Conservation (phyloP, 2,888 invertebrate genomes). For the Dromius quadrimaculatus region DNA sequence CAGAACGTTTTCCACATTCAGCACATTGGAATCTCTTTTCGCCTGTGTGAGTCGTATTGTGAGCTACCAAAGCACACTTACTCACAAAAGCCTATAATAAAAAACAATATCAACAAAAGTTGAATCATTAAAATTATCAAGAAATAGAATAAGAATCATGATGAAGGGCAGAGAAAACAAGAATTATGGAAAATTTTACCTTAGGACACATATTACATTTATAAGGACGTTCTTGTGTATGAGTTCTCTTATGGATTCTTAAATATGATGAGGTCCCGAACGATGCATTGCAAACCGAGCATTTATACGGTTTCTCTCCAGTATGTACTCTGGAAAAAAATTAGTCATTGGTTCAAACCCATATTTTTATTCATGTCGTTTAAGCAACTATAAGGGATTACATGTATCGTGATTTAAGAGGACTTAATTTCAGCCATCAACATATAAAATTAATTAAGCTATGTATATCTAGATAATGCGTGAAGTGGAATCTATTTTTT, state of each 20-base stretch:
- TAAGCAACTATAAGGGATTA: no score
- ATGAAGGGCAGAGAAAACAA: no score
- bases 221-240: constrained; percentile 64
- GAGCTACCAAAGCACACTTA: constrained; percentile 62
- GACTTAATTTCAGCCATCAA: no score
- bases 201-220: constrained; percentile 62
- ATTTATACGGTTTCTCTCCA: constrained; percentile 63
- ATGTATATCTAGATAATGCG: no score
- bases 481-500: no score
- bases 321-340: constrained; percentile 60
- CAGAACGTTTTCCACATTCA: constrained; percentile 62
- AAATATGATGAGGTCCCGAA: constrained; percentile 64
- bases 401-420: no score
- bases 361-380: no score
- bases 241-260: constrained; percentile 63
- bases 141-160: no score
- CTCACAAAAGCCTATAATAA: constrained; percentile 63
- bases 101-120: no score
- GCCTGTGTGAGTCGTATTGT: constrained; percentile 62
- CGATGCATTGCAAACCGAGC: constrained; percentile 61
- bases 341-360: no score
- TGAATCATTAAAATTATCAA: no score
- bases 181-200: constrained; percentile 57
- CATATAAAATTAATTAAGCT: no score
- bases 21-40: constrained; percentile 63